These are phyloP conservation scores for Diachasma alloeum DNA, from an alignment of 1,140 invertebrate species.

Conservation along the genomic window DNA sequence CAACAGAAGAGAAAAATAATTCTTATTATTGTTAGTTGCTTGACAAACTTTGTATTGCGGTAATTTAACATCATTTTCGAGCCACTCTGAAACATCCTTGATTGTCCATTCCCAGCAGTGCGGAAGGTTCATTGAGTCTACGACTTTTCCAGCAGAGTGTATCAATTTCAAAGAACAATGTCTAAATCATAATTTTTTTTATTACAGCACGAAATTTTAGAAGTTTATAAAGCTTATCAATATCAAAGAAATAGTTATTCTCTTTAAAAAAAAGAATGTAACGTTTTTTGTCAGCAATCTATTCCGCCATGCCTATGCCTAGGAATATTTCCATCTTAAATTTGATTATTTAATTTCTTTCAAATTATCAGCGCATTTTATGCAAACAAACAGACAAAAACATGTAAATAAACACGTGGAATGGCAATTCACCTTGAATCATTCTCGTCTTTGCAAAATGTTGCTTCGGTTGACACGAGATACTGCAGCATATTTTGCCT, in stretches of 20 bases:
- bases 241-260: no score
- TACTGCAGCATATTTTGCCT: not conserved
- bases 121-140: slow-evolving; percentile 26
- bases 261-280: no score
- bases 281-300: no score
- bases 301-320: no score
- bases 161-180: not conserved
- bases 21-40: not conserved
- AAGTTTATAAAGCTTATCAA: no score
- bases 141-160: slow-evolving; percentile 20
- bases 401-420: no score
- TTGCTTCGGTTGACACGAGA: not conserved
- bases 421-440: not conserved
- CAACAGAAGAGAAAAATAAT: not conserved
- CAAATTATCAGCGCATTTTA: no score
- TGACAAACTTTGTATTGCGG: slow-evolving; percentile 26
- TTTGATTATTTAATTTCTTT: no score
- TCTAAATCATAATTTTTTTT: not conserved
- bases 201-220: no score
- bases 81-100: slow-evolving; percentile 24
- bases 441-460: not conserved
- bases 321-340: no score
- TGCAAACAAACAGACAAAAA: no score
- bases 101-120: slow-evolving; percentile 27
- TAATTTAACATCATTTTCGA: slow-evolving; percentile 20